Conservation (phyloP, 2,797 vertebrate species). For the Euphonia xanthogaster region DNA sequence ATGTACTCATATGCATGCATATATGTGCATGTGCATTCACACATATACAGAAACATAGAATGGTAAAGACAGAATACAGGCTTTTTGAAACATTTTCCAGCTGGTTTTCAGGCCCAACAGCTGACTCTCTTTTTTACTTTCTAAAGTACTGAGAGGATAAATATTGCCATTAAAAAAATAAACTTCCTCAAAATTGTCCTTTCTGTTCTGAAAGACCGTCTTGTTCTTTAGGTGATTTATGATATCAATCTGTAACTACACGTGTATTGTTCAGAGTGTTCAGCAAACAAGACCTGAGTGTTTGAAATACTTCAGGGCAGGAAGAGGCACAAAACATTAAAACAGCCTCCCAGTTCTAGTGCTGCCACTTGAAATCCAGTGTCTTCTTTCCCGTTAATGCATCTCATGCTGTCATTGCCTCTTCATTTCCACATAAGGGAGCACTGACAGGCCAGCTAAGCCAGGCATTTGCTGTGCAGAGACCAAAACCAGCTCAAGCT, state of each 20-base stretch:
- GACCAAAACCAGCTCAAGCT: not conserved
- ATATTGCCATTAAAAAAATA: conserved; percentile 47
- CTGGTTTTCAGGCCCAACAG: not conserved
- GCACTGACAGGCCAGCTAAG: not conserved
- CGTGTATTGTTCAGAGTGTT: conserved; percentile 51
- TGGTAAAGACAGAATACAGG: not conserved
- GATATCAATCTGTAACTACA: conserved; percentile 44
- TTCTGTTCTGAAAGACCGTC: conserved; percentile 48
- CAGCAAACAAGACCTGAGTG: conserved; percentile 65
- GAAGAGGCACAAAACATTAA: conserved; percentile 12
- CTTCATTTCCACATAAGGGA: not conserved
- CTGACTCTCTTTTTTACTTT: not conserved
- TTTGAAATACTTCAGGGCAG: conserved; percentile 57
- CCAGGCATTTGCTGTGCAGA: not conserved
- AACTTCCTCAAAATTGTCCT: conserved; percentile 64
- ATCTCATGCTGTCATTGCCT: not conserved
- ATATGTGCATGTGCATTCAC: not conserved
- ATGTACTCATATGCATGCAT: not conserved
- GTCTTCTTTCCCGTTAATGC: not conserved
- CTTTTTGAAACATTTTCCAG: not conserved
- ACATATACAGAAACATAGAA: not conserved
- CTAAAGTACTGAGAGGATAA: conserved; percentile 12
- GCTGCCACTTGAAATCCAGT: not conserved
- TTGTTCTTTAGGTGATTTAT: conserved; percentile 66
- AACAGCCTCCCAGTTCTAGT: not conserved